Evolutionary conservation across 2,113 vertebrate genomes (phyloP).

Genomic region (Sinosuthora webbiana): DNA sequence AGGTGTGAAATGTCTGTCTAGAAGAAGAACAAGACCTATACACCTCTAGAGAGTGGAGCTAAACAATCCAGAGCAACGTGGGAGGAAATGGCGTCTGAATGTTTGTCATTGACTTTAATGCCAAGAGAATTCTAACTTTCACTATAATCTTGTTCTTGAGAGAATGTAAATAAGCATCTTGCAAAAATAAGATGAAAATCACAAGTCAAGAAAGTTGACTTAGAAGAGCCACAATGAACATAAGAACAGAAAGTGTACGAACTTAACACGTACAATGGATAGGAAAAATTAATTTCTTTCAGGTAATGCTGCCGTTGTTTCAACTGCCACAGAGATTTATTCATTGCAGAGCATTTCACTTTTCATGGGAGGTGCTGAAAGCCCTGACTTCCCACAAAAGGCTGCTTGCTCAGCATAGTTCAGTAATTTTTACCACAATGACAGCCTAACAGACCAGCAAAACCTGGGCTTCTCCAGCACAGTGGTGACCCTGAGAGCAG

Average conservation of each 20-base stretch:
- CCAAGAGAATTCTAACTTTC: conserved; percentile 54
- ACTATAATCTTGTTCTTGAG: conserved; percentile 3
- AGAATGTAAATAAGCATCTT: conserved; percentile 39
- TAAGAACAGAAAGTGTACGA: neutral
- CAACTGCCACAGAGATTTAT: neutral
- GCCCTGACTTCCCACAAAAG: neutral
- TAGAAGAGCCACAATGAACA: neutral
- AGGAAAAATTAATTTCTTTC: neutral
- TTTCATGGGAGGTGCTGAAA: neutral
- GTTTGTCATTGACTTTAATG: conserved; percentile 58
- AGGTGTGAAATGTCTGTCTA: conserved; percentile 75
- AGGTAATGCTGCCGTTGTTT: neutral
- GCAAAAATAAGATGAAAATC: neutral
- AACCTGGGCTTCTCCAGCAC: neutral
- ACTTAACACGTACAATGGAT: neutral
- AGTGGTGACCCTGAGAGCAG: neutral
- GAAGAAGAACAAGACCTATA: conserved; percentile 72
- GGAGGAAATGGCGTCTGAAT: conserved; percentile 56
- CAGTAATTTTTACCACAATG: neutral
- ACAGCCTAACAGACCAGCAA: neutral
- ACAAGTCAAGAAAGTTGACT: neutral
- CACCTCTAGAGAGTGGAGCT: conserved; percentile 65
- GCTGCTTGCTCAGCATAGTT: neutral
- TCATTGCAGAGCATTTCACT: neutral
- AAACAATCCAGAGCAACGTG: conserved; percentile 67